Conservation (phyloP, 2,797 vertebrate genomes). For the Phoxinus dragarum region DNA sequence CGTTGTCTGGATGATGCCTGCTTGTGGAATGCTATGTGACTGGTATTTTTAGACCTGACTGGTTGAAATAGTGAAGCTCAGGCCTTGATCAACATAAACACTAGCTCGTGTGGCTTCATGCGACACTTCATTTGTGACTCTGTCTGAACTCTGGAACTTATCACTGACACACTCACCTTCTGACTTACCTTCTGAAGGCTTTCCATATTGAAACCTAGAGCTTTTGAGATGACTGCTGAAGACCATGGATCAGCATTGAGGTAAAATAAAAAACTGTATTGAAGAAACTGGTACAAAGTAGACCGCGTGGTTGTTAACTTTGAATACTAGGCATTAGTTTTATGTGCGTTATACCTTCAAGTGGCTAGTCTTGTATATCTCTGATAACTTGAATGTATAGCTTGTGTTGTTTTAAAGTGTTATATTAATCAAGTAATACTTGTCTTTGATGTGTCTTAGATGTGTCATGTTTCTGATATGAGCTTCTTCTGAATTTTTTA, state of each 20-base stretch:
- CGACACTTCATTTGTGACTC: conserved; percentile 47
- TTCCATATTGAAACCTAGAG: conserved; percentile 49
- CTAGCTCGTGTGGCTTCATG: conserved; percentile 65
- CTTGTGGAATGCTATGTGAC: conserved; percentile 84
- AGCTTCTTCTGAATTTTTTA: conserved; percentile 19
- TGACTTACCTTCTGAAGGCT: conserved; percentile 10
- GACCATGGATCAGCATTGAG: conserved; percentile 84
- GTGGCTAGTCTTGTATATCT: not conserved
- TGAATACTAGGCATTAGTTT: not conserved
- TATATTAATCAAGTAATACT: not conserved
- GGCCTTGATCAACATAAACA: conserved; percentile 88
- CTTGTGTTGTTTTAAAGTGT: not conserved
- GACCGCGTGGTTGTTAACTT: not conserved
- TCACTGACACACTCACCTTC: conserved; percentile 39
- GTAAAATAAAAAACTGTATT: conserved; percentile 69
- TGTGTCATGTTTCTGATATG: conserved; percentile 18
- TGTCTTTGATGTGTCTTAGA: not conserved
- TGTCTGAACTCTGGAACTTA: conserved; percentile 25
- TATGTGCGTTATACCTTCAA: not conserved
- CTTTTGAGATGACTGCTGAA: conserved; percentile 84
- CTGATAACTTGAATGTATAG: not conserved
- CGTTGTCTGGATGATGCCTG: conserved; percentile 72
- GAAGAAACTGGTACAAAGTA: not conserved
- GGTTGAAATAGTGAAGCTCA: conserved; percentile 80
- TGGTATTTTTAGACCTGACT: conserved; percentile 89